phyloP scores from a whole-genome alignment of 2,888 invertebrate species.

The Ornithoptera priamus region DNA sequence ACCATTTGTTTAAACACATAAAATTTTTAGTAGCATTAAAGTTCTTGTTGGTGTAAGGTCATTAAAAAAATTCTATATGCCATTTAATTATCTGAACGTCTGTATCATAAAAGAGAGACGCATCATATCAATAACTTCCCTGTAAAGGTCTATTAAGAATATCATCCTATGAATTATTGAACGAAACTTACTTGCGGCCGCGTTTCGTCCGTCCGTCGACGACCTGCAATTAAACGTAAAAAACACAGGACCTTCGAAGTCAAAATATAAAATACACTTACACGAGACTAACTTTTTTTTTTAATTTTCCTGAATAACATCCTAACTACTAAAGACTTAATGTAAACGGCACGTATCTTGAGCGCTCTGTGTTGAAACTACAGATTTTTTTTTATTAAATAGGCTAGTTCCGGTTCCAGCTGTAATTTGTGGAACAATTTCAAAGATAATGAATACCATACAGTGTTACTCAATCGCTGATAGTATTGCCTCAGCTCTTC shows the following conservation, averaged over 20 bases:
- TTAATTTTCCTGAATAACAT: slow-evolving; percentile 29
- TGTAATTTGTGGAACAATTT: too few relatives aligned
- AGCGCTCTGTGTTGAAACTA: neutral
- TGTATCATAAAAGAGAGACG: neutral
- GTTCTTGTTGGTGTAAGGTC: neutral
- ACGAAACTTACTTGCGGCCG: slow-evolving; percentile 40
- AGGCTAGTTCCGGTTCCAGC: too few relatives aligned
- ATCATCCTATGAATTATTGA: slow-evolving; percentile 34
- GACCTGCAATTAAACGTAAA: slow-evolving; percentile 40
- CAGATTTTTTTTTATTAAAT: neutral
- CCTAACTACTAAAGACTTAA: slow-evolving; percentile 37
- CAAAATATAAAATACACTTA: slow-evolving; percentile 31
- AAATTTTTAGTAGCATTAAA: slow-evolving; percentile 4
- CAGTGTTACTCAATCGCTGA: too few relatives aligned
- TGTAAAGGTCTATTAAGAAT: slow-evolving; percentile 27
- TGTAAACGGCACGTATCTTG: slow-evolving; percentile 1
- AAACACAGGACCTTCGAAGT: slow-evolving; percentile 35
- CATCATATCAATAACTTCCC: slow-evolving; percentile 24
- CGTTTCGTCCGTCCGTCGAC: slow-evolving; percentile 32
- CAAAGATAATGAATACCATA: too few relatives aligned
- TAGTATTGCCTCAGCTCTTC: neutral
- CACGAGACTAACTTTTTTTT: slow-evolving; percentile 29
- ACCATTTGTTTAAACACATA: slow-evolving; percentile 29
- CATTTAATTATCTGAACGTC: slow-evolving; percentile 13
- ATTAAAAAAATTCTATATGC: slow-evolving; percentile 16